Conservation (phyloP, 2,113 vertebrate species). For the Eudyptes chrysolophus region DNA sequence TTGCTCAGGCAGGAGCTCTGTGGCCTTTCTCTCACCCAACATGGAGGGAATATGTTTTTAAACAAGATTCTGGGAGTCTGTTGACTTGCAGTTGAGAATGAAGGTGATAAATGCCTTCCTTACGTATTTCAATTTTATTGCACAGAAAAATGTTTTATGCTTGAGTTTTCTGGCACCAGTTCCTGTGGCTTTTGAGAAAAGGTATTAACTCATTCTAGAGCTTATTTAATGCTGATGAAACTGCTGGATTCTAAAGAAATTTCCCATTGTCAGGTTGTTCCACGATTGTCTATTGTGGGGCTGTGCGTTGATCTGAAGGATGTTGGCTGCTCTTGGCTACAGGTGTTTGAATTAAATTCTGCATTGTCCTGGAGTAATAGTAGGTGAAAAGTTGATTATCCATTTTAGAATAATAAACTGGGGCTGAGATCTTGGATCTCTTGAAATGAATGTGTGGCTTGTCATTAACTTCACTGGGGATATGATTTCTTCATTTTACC, state of each 20-base stretch:
- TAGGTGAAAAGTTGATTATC: neutral
- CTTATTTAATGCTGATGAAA: constrained; percentile 18
- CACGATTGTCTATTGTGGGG: neutral
- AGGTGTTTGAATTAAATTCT: neutral
- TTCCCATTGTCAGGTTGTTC: neutral
- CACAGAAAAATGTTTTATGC: neutral
- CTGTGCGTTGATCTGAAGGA: neutral
- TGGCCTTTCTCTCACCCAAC: neutral
- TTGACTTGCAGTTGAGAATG: neutral
- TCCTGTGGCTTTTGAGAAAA: constrained; percentile 8
- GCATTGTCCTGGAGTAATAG: neutral
- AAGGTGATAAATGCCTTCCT: constrained; percentile 30
- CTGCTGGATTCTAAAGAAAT: neutral
- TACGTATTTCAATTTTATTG: constrained; percentile 15
- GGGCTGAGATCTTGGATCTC: neutral
- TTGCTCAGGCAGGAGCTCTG: neutral
- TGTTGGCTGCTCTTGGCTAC: neutral
- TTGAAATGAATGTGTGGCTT: neutral
- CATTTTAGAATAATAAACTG: neutral
- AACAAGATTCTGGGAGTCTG: neutral
- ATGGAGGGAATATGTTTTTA: neutral
- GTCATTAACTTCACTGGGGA: neutral
- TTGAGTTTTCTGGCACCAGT: constrained; percentile 1
- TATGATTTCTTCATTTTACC: neutral
- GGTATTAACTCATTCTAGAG: neutral